Percentiles rank a stretch among this genome's conserved stretches.
Evolutionary conservation across 1,140 invertebrate species (phyloP).

Genomic region (Lucilia cuprina): DNA sequence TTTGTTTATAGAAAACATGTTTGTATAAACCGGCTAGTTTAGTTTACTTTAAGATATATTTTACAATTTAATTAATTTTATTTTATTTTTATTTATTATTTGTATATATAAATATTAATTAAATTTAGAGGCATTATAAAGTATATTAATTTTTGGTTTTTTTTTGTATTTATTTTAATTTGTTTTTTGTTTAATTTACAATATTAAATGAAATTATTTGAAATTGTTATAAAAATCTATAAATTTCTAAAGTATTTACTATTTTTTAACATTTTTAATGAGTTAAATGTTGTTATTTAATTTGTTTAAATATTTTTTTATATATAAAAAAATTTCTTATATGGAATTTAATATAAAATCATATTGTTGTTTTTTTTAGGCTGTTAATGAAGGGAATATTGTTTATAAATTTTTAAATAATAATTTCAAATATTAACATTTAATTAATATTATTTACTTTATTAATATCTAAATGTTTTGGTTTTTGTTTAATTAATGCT

Average conservation of each 20-base stretch:
- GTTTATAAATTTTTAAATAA: conserved; percentile 14
- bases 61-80: conserved; percentile 24
- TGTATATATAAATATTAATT: conserved; percentile 36
- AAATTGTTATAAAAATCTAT: conserved; percentile 18
- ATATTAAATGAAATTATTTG: conserved; percentile 21
- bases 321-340: neutral
- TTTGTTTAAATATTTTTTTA: conserved; percentile 2
- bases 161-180: conserved; percentile 24
- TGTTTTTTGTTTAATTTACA: conserved; percentile 34
- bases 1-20: conserved; percentile 34
- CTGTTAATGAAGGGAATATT: neutral
- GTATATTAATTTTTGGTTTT: conserved; percentile 30
- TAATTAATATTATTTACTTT: neutral
- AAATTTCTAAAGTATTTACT: neutral
- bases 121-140: conserved; percentile 38
- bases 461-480: neutral
- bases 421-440: conserved; percentile 12
- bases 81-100: conserved; percentile 24
- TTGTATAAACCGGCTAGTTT: conserved; percentile 39
- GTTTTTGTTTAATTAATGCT: neutral
- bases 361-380: neutral
- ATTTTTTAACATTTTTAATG: conserved; percentile 3
- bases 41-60: conserved; percentile 33
- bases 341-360: neutral
- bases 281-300: neutral